A percentile compares a stretch with the other conserved stretches of the same genome.
Evolutionary conservation across 2,797 vertebrate species (phyloP).

Genomic region (Bucorvus abyssinicus): DNA sequence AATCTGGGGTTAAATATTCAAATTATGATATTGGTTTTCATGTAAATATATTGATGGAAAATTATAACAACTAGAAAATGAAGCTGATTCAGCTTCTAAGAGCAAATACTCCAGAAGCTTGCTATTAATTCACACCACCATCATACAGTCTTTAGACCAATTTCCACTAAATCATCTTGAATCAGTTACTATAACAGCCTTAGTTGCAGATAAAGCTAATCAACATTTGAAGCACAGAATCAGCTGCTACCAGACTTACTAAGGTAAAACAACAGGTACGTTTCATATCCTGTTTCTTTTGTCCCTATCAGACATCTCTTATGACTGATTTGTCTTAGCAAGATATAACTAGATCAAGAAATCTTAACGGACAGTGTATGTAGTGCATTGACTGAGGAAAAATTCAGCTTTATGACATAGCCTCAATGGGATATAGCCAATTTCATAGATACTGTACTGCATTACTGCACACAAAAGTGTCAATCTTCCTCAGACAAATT

Average conservation of each 20-base stretch:
- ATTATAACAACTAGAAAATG: background rate
- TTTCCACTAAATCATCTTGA: background rate
- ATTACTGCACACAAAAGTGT: background rate
- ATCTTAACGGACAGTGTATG: background rate
- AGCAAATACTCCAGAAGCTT: background rate
- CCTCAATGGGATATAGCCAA: background rate
- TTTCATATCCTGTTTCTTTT: background rate
- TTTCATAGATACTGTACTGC: background rate
- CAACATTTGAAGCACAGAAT: background rate
- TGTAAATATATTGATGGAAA: background rate
- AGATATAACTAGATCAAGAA: background rate
- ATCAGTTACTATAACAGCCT: background rate
- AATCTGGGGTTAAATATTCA: background rate
- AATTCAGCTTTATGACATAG: background rate
- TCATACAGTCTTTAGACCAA: background rate
- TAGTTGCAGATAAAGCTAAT: background rate
- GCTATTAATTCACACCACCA: background rate
- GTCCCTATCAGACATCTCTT: background rate
- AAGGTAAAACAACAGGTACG: background rate
- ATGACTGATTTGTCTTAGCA: background rate
- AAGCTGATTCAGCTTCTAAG: background rate
- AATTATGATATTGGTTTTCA: background rate
- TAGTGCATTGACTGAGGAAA: background rate
- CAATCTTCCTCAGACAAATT: background rate
- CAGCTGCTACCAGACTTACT: background rate